phyloP scores from a whole-genome alignment of 2,888 invertebrate species.

The Aproaerema taeniolella region DNA sequence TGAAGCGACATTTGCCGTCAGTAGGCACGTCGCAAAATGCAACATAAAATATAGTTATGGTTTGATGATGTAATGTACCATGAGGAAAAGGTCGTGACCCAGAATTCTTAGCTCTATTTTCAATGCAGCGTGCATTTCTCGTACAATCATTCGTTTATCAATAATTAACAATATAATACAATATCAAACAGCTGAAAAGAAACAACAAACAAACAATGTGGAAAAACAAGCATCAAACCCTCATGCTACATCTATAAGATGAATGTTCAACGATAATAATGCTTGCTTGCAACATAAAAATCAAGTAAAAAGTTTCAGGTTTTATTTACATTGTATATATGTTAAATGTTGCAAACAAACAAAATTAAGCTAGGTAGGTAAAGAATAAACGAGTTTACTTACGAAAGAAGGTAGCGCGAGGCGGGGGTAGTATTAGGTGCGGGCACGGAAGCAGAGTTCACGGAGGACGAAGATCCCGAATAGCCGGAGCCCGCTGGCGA shows the following conservation, averaged over 20 bases:
- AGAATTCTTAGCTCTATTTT: no score
- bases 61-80: background rate
- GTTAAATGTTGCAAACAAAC: background rate
- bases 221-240: background rate
- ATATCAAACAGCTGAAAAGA: no score
- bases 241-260: conserved; percentile 5
- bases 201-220: no score
- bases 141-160: background rate
- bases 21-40: conserved; percentile 17
- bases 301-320: background rate
- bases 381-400: no score
- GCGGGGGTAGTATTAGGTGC: conserved; percentile 41
- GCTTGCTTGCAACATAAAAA: conserved; percentile 1
- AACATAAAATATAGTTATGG: background rate
- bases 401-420: conserved; percentile 69
- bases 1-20: conserved; percentile 18
- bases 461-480: conserved; percentile 80
- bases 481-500: conserved; percentile 78
- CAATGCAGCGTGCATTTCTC: background rate
- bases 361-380: no score
- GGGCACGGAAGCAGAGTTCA: conserved; percentile 65
- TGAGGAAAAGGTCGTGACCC: conserved; percentile 1
- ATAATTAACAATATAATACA: background rate
- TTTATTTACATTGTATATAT: background rate
- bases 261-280: background rate